Evolutionary conservation across 2,888 invertebrate species (phyloP), one percentile per base, ranked within the genome.

Genomic region (Erannis defoliaria): DNA sequence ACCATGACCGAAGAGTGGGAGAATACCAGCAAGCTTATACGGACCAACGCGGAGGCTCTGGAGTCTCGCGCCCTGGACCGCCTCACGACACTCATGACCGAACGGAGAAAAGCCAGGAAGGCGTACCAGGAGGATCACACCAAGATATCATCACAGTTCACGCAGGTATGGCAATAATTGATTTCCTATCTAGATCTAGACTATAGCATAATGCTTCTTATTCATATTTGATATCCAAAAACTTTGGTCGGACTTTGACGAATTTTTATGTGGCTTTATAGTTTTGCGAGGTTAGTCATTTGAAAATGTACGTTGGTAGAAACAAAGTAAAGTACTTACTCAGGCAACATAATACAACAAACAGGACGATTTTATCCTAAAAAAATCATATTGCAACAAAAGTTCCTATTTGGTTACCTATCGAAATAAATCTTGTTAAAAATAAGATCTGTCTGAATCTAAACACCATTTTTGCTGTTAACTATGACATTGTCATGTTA

Each of bases 1-100:
- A 95, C 95, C 59, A 96, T 98, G 89, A 96, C 98, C 88, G 97
- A 97, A 76, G 98, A 98, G 79, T 95, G 98, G 86, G 98, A 98
- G 84, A 96, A 95, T 77, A 96, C 97, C 57, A 96, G 97, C 19
- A 96, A 96, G 72, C 93, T 97, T 70, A 95, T 99, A 63, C 96
- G 95, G 79, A 95, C 96, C 65, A 98, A 98, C 84, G 97, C 98
- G 1, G 98, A 98, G 84, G 95, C 95, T 21, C 93, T 99, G 72
- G 97, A 97, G 81, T 95, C 95, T 26, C 95, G 96, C 66, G 97
- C 97, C 10, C 88, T 97, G 56, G 98, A 98, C 75, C 96, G 97
- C 71, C 94, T 99, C 68, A 95, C 95, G 70, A 93, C 95, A 38
- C 94, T 99, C 60, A 96, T 97, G 84, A 94, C 95, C n/a, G 98